Conservation (phyloP, 1,140 invertebrate genomes). For the Rhagoletis zephyria region DNA sequence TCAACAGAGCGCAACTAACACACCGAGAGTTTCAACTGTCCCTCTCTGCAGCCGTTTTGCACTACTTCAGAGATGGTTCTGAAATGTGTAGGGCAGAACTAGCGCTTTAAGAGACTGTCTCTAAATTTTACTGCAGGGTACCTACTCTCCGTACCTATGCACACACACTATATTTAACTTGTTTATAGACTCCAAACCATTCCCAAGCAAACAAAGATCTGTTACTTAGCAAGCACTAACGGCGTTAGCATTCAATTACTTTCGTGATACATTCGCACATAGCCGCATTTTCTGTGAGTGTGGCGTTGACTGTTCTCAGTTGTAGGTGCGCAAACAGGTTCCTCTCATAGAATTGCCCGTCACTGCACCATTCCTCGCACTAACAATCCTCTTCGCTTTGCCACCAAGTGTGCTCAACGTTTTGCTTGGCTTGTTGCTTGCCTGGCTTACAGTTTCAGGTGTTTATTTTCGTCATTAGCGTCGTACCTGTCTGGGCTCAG, state of each 20-base stretch:
- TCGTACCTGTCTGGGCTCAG: background rate
- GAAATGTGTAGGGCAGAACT: too few relatives aligned
- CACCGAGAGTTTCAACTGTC: too few relatives aligned
- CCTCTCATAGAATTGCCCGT: background rate
- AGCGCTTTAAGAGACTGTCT: too few relatives aligned
- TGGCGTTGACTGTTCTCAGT: conserved; percentile 23
- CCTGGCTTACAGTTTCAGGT: conserved; percentile 22
- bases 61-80: too few relatives aligned
- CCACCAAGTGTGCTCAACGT: background rate
- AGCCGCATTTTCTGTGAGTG: too few relatives aligned
- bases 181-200: background rate
- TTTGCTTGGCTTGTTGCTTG: background rate
- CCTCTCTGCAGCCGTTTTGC: too few relatives aligned
- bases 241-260: conserved; percentile 26
- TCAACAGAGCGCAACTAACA: too few relatives aligned
- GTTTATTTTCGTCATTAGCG: background rate
- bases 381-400: too few relatives aligned
- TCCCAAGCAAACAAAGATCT: background rate
- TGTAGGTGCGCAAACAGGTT: conserved; percentile 50
- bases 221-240: conserved; percentile 43
- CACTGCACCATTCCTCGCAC: too few relatives aligned
- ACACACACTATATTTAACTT: background rate
- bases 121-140: too few relatives aligned
- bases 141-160: background rate
- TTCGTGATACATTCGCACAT: too few relatives aligned